Base-by-base conservation (phyloP, 2,888 invertebrate species). In the Leptinotarsa haldemani region DNA sequence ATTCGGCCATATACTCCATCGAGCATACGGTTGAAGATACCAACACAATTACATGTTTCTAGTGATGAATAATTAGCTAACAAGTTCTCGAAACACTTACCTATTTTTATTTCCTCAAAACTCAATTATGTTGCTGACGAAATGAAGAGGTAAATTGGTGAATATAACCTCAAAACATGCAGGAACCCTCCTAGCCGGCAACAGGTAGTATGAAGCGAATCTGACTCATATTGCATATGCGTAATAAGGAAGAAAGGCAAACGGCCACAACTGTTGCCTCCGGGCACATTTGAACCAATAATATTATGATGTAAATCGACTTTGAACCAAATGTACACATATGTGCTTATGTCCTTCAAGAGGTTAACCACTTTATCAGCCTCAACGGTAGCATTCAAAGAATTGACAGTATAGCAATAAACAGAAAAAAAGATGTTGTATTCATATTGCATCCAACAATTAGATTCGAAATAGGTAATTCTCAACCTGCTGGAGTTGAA, bases 291-390 rank as follows among this genome's bases (percentile, higher is more conserved):
- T 15, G 53, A 53, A 53, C 18, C 53, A 53, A 53, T 15, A n/a
- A n/a, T 53, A 53, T n/a, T n/a, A 53, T n/a, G n/a, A n/a, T 18
- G n/a, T 53, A 53, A 15, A 53, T n/a, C 53, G 53, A 15, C 18
- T 53, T 53, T 18, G 53, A 53, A 48, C 53, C n/a, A 53, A 53
- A 53, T 53, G n/a, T n/a, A n/a, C n/a, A n/a, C n/a, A n/a, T n/a
- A n/a, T n/a, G 53, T 53, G 53, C n/a, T 18, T 53, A 53, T 53
- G 5, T 53, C 53, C 53, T 5, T 53, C n/a, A 53, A 53, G 53
- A 53, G 53, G 53, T 53, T 53, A n/a, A n/a, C n/a, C n/a, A n/a
- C n/a, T n/a, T n/a, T n/a, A n/a, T n/a, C n/a, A n/a, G n/a, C n/a
- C n/a, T n/a, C n/a, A n/a, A n/a, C n/a, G n/a, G n/a, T n/a, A n/a